Percentiles rank a stretch among this genome's conserved stretches.
These are phyloP conservation scores for Tenebrio molitor DNA, from an alignment of 1,140 invertebrate genomes.

Conservation along the genomic window DNA sequence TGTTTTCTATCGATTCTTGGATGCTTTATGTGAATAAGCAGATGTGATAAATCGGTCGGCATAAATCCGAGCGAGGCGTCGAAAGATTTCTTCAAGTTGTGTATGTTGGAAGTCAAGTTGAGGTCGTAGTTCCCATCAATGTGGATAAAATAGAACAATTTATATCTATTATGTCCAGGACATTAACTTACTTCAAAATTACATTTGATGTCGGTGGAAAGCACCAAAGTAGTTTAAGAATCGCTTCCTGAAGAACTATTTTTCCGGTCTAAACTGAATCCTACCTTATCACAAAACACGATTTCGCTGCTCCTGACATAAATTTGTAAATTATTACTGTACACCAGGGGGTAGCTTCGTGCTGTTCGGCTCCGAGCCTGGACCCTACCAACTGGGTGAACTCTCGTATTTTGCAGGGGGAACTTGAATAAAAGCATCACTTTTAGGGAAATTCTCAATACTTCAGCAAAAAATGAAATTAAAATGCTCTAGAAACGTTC, in stretches of 20 bases:
- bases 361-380: no score
- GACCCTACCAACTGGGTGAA: no score
- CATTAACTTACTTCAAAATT: slow-evolving; percentile 62
- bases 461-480: no score
- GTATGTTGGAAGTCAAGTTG: slow-evolving; percentile 35
- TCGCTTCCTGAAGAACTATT: slow-evolving; percentile 40
- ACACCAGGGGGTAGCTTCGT: neutral
- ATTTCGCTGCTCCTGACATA: neutral
- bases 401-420: no score
- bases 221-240: slow-evolving; percentile 47
- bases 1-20: neutral
- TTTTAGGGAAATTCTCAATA: no score
- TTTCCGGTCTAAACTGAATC: slow-evolving; percentile 5
- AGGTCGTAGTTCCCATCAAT: slow-evolving; percentile 50
- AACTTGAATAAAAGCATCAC: no score
- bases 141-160: slow-evolving; percentile 59
- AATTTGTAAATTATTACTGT: neutral
- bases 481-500: no score
- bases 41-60: slow-evolving; percentile 15
- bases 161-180: slow-evolving; percentile 61
- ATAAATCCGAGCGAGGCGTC: slow-evolving; percentile 16
- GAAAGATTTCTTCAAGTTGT: slow-evolving; percentile 36
- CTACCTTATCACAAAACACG: no score
- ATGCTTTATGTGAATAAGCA: slow-evolving; percentile 11
- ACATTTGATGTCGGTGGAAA: slow-evolving; percentile 54